Conservation (phyloP, 2,888 invertebrate genomes). For the Girardia tigrina region DNA sequence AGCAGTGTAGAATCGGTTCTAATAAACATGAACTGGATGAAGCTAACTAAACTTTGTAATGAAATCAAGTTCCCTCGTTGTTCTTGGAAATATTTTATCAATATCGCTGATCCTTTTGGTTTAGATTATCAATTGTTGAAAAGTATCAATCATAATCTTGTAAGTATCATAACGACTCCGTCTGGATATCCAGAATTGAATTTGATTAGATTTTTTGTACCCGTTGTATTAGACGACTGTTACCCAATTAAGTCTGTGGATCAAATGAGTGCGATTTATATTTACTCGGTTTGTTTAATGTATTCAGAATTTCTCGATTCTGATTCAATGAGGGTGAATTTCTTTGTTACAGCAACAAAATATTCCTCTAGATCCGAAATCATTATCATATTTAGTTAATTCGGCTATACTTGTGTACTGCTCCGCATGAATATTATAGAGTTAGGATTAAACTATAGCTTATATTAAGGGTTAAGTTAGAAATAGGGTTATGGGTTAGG, state of each 20-base stretch:
- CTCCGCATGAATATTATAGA: too few relatives aligned
- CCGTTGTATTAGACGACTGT: background rate
- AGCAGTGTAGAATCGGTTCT: background rate
- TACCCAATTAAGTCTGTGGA: conserved; percentile 1
- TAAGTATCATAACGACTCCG: background rate
- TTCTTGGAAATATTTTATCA: conserved; percentile 23
- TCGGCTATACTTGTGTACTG: too few relatives aligned
- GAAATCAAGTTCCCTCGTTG: conserved; percentile 17
- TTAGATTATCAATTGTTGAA: background rate
- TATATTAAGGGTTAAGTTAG: too few relatives aligned
- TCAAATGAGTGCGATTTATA: conserved; percentile 27
- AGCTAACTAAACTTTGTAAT: background rate
- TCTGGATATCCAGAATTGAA: background rate
- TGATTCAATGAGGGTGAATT: background rate
- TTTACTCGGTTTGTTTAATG: conserved; percentile 8
- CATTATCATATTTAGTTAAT: too few relatives aligned
- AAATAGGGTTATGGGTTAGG: too few relatives aligned
- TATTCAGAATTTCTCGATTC: background rate
- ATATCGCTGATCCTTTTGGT: conserved; percentile 18
- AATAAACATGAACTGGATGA: conserved; percentile 1
- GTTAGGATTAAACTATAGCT: too few relatives aligned
- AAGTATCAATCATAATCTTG: background rate
- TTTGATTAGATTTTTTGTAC: background rate
- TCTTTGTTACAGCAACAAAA: too few relatives aligned
- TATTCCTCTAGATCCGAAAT: too few relatives aligned